Evolutionary conservation across 2,797 vertebrate species (phyloP), one percentile per base, ranked within the genome.

Genomic region (Pampus argenteus): DNA sequence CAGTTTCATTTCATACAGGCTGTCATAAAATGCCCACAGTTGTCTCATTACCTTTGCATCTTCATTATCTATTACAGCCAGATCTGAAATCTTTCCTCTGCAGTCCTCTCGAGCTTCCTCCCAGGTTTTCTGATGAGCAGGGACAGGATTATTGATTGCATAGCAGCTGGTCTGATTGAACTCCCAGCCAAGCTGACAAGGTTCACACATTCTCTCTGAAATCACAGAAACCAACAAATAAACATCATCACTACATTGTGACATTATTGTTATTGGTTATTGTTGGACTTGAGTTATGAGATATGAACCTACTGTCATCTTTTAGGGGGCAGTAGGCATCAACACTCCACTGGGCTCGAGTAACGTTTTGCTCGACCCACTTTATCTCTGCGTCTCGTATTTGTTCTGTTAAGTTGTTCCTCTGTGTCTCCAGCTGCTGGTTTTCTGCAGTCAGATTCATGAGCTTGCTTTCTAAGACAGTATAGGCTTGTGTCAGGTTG

Each of bases 141-240:
- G 0, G 0, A 0, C 0, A 0, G 0, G 0, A 0, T 23, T 0
- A 42, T 50, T 13, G 38, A 75, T 6, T 0, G 0, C 17, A 26
- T 88, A 91, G 63, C 91, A 93, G 61, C 68, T 88, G 44, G 73
- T 20, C 2, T 38, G 0, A 0, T 0, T 4, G 0, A 0, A 0
- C 0, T 0, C 0, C 89, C 90, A 93, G 10, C 42, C 52, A 0
- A 0, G 0, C 51, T 26, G 59, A 76, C 93, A 94, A 31, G 65
- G 0, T 8, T 2, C 0, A 76, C 89, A 92, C 10, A 2, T 1
- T 51, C 66, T 56, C 1, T 0, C 89, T 93, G 76, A 52, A 73
- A 70, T 11, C 36, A 23, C 15, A 54, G 15, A 59, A 1, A 63
- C 0, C 36, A 54, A 49, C 0, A 3, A 38, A 29, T 45, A 56